Conservation (phyloP, 2,797 vertebrate species). For the Pangasius krempfi region DNA sequence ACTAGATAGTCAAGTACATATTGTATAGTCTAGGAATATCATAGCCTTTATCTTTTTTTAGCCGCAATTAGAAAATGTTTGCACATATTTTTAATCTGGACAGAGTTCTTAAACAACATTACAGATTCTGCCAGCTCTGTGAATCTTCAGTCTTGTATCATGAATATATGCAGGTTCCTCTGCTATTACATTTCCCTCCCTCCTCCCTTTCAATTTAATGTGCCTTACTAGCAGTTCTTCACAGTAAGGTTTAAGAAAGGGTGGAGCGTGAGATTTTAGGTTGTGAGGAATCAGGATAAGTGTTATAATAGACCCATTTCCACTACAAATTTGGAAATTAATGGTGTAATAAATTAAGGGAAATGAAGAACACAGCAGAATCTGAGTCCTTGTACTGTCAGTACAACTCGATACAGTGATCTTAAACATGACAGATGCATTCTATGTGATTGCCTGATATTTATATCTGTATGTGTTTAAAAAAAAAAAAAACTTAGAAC, state of each 20-base stretch:
- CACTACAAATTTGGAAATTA: neutral
- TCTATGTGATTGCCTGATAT: too few relatives aligned
- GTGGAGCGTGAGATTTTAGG: neutral
- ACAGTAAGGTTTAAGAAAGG: neutral
- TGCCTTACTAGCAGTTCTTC: neutral
- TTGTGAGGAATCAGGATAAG: neutral
- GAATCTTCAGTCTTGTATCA: slow-evolving; percentile 40
- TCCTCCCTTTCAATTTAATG: neutral
- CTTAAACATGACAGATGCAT: neutral
- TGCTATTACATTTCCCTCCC: slow-evolving; percentile 22
- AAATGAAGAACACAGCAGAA: neutral
- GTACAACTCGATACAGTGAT: too few relatives aligned
- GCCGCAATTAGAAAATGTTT: slow-evolving; percentile 48
- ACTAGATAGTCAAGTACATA: neutral
- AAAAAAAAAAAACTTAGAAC: too few relatives aligned
- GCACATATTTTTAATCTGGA: neutral
- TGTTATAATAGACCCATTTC: neutral
- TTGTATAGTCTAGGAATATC: neutral
- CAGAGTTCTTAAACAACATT: slow-evolving; percentile 48
- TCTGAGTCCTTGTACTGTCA: neutral
- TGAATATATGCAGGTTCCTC: slow-evolving; percentile 47
- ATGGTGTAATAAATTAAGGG: neutral
- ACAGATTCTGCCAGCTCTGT: slow-evolving; percentile 20
- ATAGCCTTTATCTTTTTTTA: slow-evolving; percentile 67
- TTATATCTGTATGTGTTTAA: too few relatives aligned